Conservation (phyloP, 2,797 vertebrate species). For the Liparis tanakae region DNA sequence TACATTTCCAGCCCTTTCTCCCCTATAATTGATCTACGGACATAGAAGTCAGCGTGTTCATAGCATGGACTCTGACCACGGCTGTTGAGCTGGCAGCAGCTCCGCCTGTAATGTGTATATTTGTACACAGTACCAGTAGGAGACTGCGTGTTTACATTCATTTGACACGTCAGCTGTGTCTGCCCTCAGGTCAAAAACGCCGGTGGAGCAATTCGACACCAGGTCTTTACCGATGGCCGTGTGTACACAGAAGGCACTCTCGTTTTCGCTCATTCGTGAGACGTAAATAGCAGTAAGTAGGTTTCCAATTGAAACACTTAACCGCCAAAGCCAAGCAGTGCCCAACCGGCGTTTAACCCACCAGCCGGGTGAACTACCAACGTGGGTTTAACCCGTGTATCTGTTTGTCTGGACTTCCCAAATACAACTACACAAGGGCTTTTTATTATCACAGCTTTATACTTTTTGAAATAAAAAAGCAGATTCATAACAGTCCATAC, state of each 20-base stretch:
- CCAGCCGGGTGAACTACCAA: background rate
- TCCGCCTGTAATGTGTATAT: slow-evolving; percentile 2
- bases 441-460: slow-evolving; percentile 27
- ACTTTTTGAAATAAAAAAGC: background rate
- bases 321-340: background rate
- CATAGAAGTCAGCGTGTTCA: background rate
- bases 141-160: slow-evolving; percentile 20
- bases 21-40: background rate
- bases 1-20: background rate
- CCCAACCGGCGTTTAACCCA: slow-evolving; percentile 6
- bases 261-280: background rate
- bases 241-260: background rate
- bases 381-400: background rate
- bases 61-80: background rate
- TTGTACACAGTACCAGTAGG: slow-evolving; percentile 1
- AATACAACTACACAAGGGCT: slow-evolving; percentile 24
- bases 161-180: slow-evolving; percentile 16
- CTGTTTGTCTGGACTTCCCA: slow-evolving; percentile 1
- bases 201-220: background rate
- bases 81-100: background rate
- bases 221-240: background rate
- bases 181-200: slow-evolving; percentile 17
- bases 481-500: slow-evolving; percentile 24
- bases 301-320: background rate
- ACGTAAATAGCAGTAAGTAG: background rate